Conservation (phyloP, 2,888 invertebrate species). For the Syrista parreyssii region DNA sequence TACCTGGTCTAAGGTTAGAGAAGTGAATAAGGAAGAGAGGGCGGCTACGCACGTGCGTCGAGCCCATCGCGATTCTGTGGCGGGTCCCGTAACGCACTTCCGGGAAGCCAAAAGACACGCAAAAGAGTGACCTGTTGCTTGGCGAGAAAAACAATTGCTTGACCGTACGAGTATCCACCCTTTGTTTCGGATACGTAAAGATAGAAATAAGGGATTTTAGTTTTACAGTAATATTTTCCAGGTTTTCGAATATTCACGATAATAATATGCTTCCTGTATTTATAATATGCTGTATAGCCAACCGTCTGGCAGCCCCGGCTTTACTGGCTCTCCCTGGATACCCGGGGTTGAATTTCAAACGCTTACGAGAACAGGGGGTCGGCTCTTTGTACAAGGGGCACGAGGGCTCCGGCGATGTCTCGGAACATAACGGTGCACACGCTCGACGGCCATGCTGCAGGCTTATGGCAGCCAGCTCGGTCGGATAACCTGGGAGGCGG, state of each 20-base stretch:
- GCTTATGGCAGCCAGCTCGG: slow-evolving; percentile 52
- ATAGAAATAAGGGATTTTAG: background rate
- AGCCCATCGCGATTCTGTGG: background rate
- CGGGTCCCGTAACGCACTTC: slow-evolving; percentile 18
- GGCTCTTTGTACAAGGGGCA: slow-evolving; percentile 53
- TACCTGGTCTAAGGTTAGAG: background rate
- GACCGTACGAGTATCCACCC: background rate
- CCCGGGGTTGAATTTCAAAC: slow-evolving; percentile 62
- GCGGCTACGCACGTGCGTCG: background rate
- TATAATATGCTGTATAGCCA: slow-evolving; percentile 29
- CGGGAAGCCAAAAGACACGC: slow-evolving; percentile 17
- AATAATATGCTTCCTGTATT: slow-evolving; percentile 27
- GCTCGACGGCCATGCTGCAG: slow-evolving; percentile 53
- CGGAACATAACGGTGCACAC: slow-evolving; percentile 56
- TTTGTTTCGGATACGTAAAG: background rate
- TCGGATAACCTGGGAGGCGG: slow-evolving; percentile 17
- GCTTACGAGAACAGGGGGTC: slow-evolving; percentile 53
- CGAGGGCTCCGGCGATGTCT: slow-evolving; percentile 48
- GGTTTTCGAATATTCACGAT: background rate
- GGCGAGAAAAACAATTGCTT: slow-evolving; percentile 29
- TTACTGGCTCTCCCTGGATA: slow-evolving; percentile 23
- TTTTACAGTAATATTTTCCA: background rate
- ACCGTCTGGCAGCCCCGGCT: slow-evolving; percentile 29
- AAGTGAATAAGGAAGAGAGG: background rate
- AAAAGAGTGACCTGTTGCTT: slow-evolving; percentile 37